Evolutionary conservation across 92 coral and sea anemone species (phyloP).

Genomic region (Diadumene lineata): DNA sequence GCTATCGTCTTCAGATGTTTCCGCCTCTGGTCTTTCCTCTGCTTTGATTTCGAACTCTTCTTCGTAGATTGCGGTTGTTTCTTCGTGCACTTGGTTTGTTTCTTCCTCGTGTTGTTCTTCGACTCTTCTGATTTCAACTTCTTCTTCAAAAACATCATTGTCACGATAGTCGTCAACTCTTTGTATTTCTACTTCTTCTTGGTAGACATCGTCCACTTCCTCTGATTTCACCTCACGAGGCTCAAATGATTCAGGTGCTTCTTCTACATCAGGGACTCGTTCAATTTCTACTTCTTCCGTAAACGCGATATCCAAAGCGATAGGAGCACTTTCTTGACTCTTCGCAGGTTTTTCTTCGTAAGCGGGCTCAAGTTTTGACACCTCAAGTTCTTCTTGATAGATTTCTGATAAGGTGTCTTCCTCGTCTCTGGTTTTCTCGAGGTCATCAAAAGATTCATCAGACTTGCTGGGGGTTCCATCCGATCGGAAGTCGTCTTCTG

Average conservation of each 20-base stretch:
- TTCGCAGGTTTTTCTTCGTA: conserved; percentile 1
- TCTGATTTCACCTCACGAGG: conserved; percentile 38
- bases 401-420: conserved; percentile 1
- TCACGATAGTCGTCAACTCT: conserved; percentile 22
- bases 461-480: conserved; percentile 22
- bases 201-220: conserved; percentile 19
- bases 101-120: conserved; percentile 18
- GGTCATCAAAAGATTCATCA: conserved; percentile 19
- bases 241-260: conserved; percentile 17
- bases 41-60: conserved; percentile 51
- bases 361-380: conserved; percentile 30
- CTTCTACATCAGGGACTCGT: conserved; percentile 48
- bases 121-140: conserved; percentile 53
- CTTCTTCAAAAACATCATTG: conserved; percentile 62
- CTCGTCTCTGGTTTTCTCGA: conserved; percentile 10
- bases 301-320: conserved; percentile 2
- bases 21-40: conserved; percentile 18
- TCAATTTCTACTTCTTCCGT: conserved; percentile 29
- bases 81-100: background rate
- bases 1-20: conserved; percentile 19
- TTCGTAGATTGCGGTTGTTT: conserved; percentile 26
- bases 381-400: conserved; percentile 51
- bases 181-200: conserved; percentile 37
- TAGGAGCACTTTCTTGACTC: background rate
- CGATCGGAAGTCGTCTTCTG: conserved; percentile 65